These are phyloP conservation scores for Puntigrus tetrazona DNA, from an alignment of 2,113 vertebrate genomes.

Conservation along the genomic window DNA sequence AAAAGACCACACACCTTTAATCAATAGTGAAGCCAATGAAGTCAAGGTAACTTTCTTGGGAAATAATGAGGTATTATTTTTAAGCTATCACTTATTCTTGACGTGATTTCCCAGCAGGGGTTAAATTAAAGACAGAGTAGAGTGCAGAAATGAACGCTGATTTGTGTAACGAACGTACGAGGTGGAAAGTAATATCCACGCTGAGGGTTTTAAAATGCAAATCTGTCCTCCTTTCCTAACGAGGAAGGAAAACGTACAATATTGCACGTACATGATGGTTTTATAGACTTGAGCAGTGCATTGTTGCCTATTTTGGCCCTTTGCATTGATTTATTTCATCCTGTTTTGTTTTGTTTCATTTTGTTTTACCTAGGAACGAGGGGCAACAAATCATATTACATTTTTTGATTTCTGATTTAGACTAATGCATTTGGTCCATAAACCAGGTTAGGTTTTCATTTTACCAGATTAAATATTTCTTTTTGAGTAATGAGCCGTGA, in stretches of 20 bases:
- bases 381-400: background rate
- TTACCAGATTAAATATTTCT: slow-evolving; percentile 46
- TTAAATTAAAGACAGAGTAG: slow-evolving; percentile 26
- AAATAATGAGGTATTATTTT: slow-evolving; percentile 44
- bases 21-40: slow-evolving; percentile 28
- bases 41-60: slow-evolving; percentile 14
- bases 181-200: background rate
- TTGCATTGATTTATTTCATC: slow-evolving; percentile 30
- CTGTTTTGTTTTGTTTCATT: slow-evolving; percentile 6
- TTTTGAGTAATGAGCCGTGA: slow-evolving; percentile 29
- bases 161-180: background rate
- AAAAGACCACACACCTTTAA: slow-evolving; percentile 2
- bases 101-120: slow-evolving; percentile 1
- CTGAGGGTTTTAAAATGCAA: slow-evolving; percentile 10
- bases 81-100: slow-evolving; percentile 12
- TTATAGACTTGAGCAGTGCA: slow-evolving; percentile 18
- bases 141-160: background rate
- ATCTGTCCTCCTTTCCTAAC: slow-evolving; percentile 41
- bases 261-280: background rate
- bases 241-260: background rate
- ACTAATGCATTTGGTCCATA: slow-evolving; percentile 24
- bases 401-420: slow-evolving; percentile 19
- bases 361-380: background rate
- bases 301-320: background rate
- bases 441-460: slow-evolving; percentile 45